These are phyloP conservation scores for Hyposmocoma kahamanoa DNA, from an alignment of 1,140 invertebrate species.

Conservation along the genomic window DNA sequence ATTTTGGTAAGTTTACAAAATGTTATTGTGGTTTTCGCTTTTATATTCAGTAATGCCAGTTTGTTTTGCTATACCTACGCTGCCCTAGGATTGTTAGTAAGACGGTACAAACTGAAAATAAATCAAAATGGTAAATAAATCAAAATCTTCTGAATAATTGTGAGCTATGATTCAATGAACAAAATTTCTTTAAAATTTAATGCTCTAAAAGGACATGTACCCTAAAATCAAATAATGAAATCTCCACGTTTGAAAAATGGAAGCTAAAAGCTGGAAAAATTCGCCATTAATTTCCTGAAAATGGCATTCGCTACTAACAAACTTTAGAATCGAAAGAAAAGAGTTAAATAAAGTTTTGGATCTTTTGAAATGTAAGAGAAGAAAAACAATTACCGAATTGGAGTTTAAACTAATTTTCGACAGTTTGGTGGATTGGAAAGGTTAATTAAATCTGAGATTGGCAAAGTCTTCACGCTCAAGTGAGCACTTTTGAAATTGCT, in stretches of 20 bases:
- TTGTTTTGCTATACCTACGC: too few species aligned
- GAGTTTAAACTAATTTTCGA: constrained; percentile 24
- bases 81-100: too few species aligned
- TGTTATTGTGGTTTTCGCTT: too few species aligned
- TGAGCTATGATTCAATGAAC: too few species aligned
- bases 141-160: too few species aligned
- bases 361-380: constrained; percentile 23
- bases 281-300: constrained; percentile 5
- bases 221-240: constrained; percentile 14
- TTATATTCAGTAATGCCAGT: too few species aligned
- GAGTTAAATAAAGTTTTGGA: constrained; percentile 4
- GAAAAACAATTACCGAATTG: constrained; percentile 34
- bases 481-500: too few species aligned
- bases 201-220: too few species aligned
- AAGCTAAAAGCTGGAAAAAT: constrained; percentile 9
- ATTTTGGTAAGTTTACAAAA: too few species aligned
- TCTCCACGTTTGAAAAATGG: constrained; percentile 13
- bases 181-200: too few species aligned
- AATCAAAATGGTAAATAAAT: too few species aligned
- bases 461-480: not conserved
- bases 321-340: not conserved
- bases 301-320: constrained; percentile 4
- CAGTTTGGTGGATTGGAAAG: constrained; percentile 11
- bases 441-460: constrained; percentile 1
- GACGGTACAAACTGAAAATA: too few species aligned